These are phyloP conservation scores for Gobio gobio DNA, from an alignment of 2,113 vertebrate species.

Conservation along the genomic window DNA sequence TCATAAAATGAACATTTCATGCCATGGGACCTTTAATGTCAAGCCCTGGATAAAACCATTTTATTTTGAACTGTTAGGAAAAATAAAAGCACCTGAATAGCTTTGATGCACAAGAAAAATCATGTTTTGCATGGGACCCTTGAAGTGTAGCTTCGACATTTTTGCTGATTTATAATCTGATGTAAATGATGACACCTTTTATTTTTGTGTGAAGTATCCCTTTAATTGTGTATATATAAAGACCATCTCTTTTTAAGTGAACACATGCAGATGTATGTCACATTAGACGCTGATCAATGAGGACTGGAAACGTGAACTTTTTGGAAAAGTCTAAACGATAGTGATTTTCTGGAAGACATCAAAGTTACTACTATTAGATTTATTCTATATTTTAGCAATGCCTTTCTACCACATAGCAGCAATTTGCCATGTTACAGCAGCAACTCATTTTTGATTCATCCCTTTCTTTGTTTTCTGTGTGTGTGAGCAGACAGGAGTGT, in stretches of 20 bases:
- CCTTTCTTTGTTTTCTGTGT: neutral
- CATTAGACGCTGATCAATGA: neutral
- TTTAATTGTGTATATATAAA: neutral
- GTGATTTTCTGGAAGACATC: neutral
- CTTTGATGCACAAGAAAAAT: neutral
- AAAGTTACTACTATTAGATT: neutral
- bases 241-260: neutral
- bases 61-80: neutral
- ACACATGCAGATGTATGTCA: neutral
- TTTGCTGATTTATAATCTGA: neutral
- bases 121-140: no score
- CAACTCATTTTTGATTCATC: neutral
- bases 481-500: constrained; percentile 87
- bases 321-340: neutral
- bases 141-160: neutral
- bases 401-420: no score
- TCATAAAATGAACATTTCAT: no score
- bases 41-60: neutral
- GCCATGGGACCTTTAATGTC: no score
- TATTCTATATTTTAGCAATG: neutral
- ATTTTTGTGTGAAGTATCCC: neutral
- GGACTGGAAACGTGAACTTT: neutral
- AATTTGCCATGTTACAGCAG: neutral
- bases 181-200: neutral
- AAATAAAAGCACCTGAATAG: neutral